phyloP scores from a whole-genome alignment of 1,140 invertebrate genomes.

The Portunus trituberculatus region DNA sequence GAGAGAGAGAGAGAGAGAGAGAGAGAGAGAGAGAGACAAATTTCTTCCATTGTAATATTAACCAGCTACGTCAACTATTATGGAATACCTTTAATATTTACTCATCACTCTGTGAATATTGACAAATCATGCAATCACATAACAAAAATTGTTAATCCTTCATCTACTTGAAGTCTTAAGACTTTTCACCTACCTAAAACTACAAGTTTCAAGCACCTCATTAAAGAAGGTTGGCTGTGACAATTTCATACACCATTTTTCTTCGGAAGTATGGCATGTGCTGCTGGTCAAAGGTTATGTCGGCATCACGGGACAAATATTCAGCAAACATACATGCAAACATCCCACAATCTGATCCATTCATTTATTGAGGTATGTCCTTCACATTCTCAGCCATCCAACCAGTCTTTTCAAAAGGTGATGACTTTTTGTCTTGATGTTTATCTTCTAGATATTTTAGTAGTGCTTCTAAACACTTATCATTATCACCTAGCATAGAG shows the following conservation, averaged over 20 bases:
- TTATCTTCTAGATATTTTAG: slow-evolving; percentile 90
- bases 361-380: slow-evolving; percentile 96
- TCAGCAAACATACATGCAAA: slow-evolving; percentile 98
- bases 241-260: slow-evolving; percentile 96
- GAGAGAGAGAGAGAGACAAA: no score
- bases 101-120: no score
- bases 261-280: slow-evolving; percentile 96
- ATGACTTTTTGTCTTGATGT: slow-evolving; percentile 92
- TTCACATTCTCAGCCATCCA: slow-evolving; percentile 87
- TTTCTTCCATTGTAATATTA: no score
- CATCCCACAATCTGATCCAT: slow-evolving; percentile 98
- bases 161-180: background rate
- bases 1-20: no score
- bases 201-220: background rate
- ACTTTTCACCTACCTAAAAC: background rate
- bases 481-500: slow-evolving; percentile 87
- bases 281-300: slow-evolving; percentile 89
- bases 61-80: no score
- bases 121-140: no score
- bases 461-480: slow-evolving; percentile 75
- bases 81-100: no score
- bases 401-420: slow-evolving; percentile 85
- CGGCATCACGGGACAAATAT: slow-evolving; percentile 88
- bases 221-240: slow-evolving; percentile 79
- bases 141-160: no score